Evolutionary conservation across 2,113 vertebrate species (phyloP), one percentile per base, ranked within the genome.

Genomic region (Drymodes brunneopygia): DNA sequence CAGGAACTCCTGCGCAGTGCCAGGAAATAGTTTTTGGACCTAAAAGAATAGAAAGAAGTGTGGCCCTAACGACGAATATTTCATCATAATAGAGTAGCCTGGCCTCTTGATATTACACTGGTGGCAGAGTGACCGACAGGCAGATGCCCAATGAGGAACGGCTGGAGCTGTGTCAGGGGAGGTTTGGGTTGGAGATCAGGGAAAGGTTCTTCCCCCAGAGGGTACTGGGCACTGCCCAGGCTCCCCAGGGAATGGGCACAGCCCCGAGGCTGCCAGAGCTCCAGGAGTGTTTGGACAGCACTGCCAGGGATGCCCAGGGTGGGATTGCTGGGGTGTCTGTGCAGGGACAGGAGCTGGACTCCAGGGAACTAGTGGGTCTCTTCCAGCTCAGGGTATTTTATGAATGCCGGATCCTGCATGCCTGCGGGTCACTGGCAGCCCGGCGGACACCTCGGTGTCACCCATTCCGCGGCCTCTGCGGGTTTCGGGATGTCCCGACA

Each of bases 221-320:
- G 38, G 29, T 47, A 20, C 4, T 33, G 38, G 51, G 47, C 54
- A 53, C 38, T 67, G 38, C 12, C 9, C 86, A 82, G 38, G n/a
- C 54, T 67, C 29, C 38, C 78, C 47, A 48, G 40, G 47, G 18
- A 53, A 38, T 35, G 78, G 53, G 1, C 38, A 12, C 7, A 0
- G 61, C 16, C 11, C 38, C 9, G 3, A 11, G 24, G 70, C 61
- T 40, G 54, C 20, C 70, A 61, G 70, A 75, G 61, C 70, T 75
- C 24, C 38, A 47, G 70, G 38, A 67, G 69, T 0, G 4, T 10
- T 74, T 74, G 45, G 53, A 22, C 24, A 67, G 0, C 0, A 0
- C 10, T 81, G 0, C 0, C 14, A 16, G 36, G 36, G 12, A n/a
- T 36, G 61, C 9, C 0, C 38, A 47, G 38, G 20, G 3, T 47